Base-by-base conservation (phyloP, 2,888 invertebrate species). In the Hypolimnas misippus region DNA sequence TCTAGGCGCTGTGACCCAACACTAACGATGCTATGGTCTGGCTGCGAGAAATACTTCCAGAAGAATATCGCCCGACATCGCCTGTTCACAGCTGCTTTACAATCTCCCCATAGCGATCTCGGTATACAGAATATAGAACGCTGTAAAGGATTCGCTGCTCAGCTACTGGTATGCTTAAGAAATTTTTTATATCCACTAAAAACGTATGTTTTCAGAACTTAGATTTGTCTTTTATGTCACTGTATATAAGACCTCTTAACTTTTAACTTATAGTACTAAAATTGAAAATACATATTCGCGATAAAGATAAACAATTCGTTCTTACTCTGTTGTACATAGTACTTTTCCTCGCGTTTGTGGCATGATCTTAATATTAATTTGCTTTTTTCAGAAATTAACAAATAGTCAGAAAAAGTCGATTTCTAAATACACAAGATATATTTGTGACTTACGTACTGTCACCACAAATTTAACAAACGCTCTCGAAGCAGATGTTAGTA, bases 131-230 rank as follows among this genome's bases (percentile, higher is more conserved):
- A 97, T 73, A 94, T 97, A 54, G 97, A 98, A 73, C 93, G 98
- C 55, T 96, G 97, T 75, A 95, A 95, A 81, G 99, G 99, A 51
- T 98, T 96, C 79, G 93, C 96, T 0, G 94, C 95, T 16, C 96
- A 98, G 74, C 86, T 98, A 44, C 93, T 97, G 93, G 94, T 95
- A 85, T 56, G 65, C 25, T 21, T 16, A n/a, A n/a, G n/a, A n/a
- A n/a, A n/a, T n/a, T n/a, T n/a, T n/a, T n/a, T n/a, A n/a, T n/a
- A n/a, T n/a, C n/a, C n/a, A n/a, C n/a, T n/a, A n/a, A n/a, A n/a
- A n/a, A n/a, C n/a, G n/a, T n/a, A n/a, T n/a, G n/a, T n/a, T n/a
- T n/a, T n/a, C n/a, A n/a, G n/a, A n/a, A n/a, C n/a, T n/a, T n/a
- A n/a, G n/a, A n/a, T n/a, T n/a, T n/a, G n/a, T n/a, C n/a, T n/a